Conservation (phyloP, 2,113 vertebrate genomes). For the Carlito syrichta region DNA sequence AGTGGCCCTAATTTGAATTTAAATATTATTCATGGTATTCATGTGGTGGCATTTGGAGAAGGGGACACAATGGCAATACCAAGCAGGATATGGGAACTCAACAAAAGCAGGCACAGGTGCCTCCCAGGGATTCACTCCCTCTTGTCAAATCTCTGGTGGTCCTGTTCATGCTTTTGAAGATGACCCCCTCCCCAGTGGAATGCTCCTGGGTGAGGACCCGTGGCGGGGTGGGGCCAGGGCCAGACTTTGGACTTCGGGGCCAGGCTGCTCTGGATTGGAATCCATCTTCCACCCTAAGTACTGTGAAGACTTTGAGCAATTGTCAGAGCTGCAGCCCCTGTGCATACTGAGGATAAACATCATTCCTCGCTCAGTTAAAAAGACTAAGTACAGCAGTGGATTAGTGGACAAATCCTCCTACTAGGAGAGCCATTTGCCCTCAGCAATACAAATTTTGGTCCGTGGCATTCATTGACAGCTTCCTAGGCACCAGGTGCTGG, state of each 20-base stretch:
- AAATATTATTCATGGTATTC: background rate
- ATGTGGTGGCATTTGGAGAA: background rate
- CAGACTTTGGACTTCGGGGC: background rate
- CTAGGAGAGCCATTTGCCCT: accelerated
- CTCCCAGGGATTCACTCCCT: accelerated
- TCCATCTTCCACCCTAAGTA: accelerated
- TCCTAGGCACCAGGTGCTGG: accelerated
- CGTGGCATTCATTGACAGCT: accelerated
- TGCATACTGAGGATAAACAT: accelerated
- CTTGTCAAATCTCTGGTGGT: accelerated
- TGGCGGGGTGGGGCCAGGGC: background rate
- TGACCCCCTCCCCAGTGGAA: accelerated
- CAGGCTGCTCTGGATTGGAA: accelerated
- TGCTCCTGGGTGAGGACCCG: accelerated
- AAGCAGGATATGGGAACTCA: background rate
- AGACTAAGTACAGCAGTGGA: accelerated
- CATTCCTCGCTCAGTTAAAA: accelerated
- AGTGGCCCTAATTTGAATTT: background rate
- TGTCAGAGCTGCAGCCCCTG: accelerated
- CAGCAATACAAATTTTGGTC: accelerated
- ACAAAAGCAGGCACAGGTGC: background rate
- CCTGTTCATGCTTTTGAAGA: background rate
- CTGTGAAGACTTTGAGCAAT: accelerated
- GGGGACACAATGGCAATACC: accelerated
- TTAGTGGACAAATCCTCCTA: accelerated